phyloP scores from a whole-genome alignment of 1,140 invertebrate species.

The Aleiodes sp. region DNA sequence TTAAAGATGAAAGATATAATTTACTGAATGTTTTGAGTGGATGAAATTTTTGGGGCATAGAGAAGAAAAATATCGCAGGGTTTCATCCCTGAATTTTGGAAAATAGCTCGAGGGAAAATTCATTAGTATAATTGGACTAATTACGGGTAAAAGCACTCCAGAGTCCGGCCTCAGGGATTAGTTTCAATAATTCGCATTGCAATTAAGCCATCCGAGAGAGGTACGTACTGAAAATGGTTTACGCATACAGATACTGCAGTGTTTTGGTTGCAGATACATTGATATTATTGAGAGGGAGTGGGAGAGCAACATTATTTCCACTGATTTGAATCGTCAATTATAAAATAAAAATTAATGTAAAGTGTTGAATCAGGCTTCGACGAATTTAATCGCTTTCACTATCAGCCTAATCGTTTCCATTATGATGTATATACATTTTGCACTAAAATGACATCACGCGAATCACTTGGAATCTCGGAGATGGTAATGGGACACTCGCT shows the following conservation, averaged over 20 bases:
- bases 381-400: neutral
- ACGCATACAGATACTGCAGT: no score
- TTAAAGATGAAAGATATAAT: neutral
- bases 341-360: no score
- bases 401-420: neutral
- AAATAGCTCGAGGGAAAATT: neutral
- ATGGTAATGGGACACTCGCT: neutral
- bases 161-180: neutral
- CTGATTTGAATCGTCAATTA: no score
- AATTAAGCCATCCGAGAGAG: neutral
- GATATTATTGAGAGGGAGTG: neutral
- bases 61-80: neutral
- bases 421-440: neutral
- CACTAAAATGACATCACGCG: conserved; percentile 15
- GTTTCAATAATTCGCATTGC: conserved; percentile 9
- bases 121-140: conserved; percentile 6
- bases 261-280: no score
- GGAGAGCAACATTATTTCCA: no score
- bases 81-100: neutral
- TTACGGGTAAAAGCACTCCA: neutral
- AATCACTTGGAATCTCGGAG: conserved; percentile 11
- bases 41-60: neutral
- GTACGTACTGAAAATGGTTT: neutral
- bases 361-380: neutral
- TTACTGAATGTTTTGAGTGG: neutral